These are phyloP conservation scores for Globicephala melas DNA, from an alignment of 2,113 vertebrate species.

Conservation along the genomic window DNA sequence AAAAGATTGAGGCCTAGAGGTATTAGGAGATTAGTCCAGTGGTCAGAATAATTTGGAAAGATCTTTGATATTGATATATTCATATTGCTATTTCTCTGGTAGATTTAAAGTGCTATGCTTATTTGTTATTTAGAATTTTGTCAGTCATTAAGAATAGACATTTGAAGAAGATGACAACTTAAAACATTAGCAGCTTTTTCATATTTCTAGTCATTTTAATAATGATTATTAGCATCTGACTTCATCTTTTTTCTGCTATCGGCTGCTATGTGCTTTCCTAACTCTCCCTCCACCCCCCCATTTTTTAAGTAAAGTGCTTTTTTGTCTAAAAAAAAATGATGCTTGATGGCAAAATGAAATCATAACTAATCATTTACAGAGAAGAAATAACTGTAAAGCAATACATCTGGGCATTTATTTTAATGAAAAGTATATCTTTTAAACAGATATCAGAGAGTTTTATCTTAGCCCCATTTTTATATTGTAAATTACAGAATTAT, in stretches of 20 bases:
- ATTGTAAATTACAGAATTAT: neutral
- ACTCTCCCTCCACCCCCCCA: neutral
- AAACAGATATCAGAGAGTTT: neutral
- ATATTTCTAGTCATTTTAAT: neutral
- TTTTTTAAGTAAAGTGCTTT: neutral
- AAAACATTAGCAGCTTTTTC: neutral
- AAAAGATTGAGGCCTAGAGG: neutral
- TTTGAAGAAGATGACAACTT: neutral
- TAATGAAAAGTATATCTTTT: neutral
- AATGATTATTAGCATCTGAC: neutral
- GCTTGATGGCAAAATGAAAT: neutral
- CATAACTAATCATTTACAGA: neutral
- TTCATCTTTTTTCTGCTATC: too few species aligned
- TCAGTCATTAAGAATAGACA: neutral
- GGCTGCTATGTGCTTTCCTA: neutral
- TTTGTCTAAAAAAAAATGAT: neutral
- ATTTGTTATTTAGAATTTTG: neutral
- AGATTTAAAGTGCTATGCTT: neutral
- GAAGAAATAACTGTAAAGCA: neutral
- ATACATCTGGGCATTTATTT: neutral
- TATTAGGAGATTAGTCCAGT: neutral
- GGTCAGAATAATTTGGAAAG: neutral
- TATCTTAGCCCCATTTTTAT: neutral
- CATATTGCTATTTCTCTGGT: neutral
- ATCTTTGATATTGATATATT: neutral